A percentile compares a stretch with the other conserved stretches of the same genome.
Conservation (phyloP, 2,113 vertebrate genomes). For the Hyaena hyaena region DNA sequence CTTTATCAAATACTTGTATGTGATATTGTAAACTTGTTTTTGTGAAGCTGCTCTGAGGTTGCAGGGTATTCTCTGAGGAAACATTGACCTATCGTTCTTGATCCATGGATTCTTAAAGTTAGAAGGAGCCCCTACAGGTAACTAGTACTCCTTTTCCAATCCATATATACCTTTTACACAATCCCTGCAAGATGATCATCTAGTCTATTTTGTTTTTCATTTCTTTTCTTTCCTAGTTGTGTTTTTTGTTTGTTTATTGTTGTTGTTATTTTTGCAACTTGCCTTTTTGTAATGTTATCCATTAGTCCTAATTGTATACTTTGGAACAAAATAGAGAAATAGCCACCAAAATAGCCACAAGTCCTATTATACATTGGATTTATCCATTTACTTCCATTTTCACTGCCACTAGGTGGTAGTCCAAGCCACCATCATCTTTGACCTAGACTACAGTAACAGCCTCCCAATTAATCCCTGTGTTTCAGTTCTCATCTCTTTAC, state of each 20-base stretch:
- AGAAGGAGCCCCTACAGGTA: neutral
- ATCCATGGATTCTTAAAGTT: neutral
- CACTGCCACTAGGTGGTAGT: conserved; percentile 58
- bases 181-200: neutral
- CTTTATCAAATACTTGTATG: neutral
- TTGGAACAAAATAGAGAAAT: neutral
- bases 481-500: neutral
- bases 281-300: neutral
- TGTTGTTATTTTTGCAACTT: neutral
- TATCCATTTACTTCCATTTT: conserved; percentile 24
- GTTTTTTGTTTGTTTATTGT: neutral
- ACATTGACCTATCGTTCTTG: neutral
- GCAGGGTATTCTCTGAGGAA: neutral
- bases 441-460: neutral
- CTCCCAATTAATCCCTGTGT: neutral
- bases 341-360: neutral
- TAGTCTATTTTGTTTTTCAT: neutral
- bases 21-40: neutral
- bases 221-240: neutral
- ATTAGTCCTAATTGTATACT: neutral
- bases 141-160: neutral
- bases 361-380: neutral
- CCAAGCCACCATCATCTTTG: conserved; percentile 39
- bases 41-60: neutral
- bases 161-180: neutral